Base-by-base conservation (phyloP, 1,140 invertebrate species). In the Diorhabda elongata region DNA sequence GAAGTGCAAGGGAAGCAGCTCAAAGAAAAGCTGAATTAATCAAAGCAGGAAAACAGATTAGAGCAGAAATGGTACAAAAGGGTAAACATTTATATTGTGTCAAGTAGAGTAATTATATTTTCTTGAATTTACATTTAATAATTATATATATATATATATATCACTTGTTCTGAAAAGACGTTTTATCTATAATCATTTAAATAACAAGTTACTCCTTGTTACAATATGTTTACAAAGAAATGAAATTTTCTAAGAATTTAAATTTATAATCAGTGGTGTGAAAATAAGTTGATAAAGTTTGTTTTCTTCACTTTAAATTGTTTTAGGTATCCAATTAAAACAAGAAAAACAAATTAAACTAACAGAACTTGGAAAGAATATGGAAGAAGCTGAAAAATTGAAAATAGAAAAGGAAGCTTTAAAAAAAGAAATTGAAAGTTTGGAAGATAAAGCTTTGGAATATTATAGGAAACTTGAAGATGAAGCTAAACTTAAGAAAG, bases 391-490 rank as follows among this genome's bases (percentile, higher is more conserved):
- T 41, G 88, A 91, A 71, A 82, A 86, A 47, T 78, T 90, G 0
- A 91, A 89, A 77, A 79, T 84, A 58, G 92, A 95, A 75, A 93
- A 91, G 75, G 88, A 93, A 77, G 74, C 81, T 6, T 73, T 91
- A 0, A 94, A 95, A 83, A 86, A 85, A 73, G 82, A 86, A 68
- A 86, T 88, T 2, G 93, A 95, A 82, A 86, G 86, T 43, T 84
- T 87, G 66, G 94, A 96, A 81, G 88, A 85, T 73, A 84, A 84
- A 71, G 92, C 91, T 9, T 81, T 96, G n/a, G 88, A 93, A 69
- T 86, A 90, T 52, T 94, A 93, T 73, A 88, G 87, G 77, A 84
- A 89, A 68, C 85, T 88, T 61, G 89, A 91, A 78, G 86, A 89
- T 58, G 85, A 87, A 69, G 84, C 88, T 67, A 86, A 83, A 71